Percentiles rank a stretch among this genome's conserved stretches.
Conservation (phyloP, 1,140 invertebrate genomes). For the Brachionus asplanchnoidis region DNA sequence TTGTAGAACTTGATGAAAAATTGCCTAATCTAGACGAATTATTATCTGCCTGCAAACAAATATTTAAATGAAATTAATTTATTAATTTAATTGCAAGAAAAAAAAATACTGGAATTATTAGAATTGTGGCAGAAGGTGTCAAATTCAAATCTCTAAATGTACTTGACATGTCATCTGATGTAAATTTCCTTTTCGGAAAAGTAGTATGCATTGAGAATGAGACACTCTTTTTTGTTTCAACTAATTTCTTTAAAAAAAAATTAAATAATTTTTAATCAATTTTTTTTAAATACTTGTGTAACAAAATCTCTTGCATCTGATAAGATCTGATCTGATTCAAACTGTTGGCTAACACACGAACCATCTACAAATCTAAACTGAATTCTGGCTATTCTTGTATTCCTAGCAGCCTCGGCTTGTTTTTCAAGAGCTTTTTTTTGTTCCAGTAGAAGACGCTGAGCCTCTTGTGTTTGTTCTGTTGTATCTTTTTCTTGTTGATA, state of each 20-base stretch:
- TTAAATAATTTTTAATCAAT: neutral
- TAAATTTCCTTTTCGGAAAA: constrained; percentile 72
- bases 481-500: constrained; percentile 48
- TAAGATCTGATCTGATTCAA: constrained; percentile 62
- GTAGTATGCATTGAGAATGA: constrained; percentile 69
- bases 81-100: no score
- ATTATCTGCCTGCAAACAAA: neutral
- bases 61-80: neutral
- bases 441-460: neutral
- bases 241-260: constrained; percentile 42
- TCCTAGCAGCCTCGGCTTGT: constrained; percentile 48
- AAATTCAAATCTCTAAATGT: constrained; percentile 68
- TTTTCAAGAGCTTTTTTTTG: constrained; percentile 46
- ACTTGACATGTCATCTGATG: constrained; percentile 61
- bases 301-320: constrained; percentile 62
- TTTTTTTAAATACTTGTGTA: constrained; percentile 50
- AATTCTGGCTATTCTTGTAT: constrained; percentile 62
- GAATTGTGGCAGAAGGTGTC: constrained; percentile 71
- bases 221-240: constrained; percentile 49
- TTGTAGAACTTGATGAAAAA: neutral
- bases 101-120: constrained; percentile 66
- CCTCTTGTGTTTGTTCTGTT: constrained; percentile 7
- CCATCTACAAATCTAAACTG: constrained; percentile 79
- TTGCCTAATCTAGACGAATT: neutral
- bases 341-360: constrained; percentile 63